Percentiles rank a stretch among this genome's conserved stretches.
These are phyloP conservation scores for Chlorops oryzae DNA, from an alignment of 1,140 invertebrate species.

Conservation along the genomic window DNA sequence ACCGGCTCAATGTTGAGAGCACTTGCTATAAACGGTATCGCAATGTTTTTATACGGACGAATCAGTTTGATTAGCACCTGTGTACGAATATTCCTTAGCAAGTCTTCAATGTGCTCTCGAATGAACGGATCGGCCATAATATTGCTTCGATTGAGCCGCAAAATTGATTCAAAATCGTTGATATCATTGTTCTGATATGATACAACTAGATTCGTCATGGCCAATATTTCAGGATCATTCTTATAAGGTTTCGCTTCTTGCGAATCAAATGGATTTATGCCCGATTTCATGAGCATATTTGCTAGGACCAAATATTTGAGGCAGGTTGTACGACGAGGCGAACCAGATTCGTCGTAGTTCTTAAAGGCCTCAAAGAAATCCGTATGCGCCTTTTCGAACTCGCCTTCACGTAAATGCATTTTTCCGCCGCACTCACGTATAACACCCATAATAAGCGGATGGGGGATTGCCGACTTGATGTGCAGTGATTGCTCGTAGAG, in stretches of 20 bases:
- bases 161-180: slow-evolving; percentile 95
- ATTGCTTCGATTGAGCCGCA: slow-evolving; percentile 90
- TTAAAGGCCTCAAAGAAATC: slow-evolving; percentile 99
- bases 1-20: slow-evolving; percentile 93
- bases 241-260: slow-evolving; percentile 99
- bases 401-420: slow-evolving; percentile 97
- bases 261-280: slow-evolving; percentile 99
- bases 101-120: slow-evolving; percentile 97
- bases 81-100: slow-evolving; percentile 95
- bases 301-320: slow-evolving; percentile 97
- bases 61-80: slow-evolving; percentile 97
- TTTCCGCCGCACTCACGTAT: slow-evolving; percentile 99
- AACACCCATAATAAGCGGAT: slow-evolving; percentile 99
- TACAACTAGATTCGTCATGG: slow-evolving; percentile 98
- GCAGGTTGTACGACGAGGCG: slow-evolving; percentile 92
- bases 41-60: slow-evolving; percentile 95
- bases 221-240: slow-evolving; percentile 98
- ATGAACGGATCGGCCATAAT: slow-evolving; percentile 99
- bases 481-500: slow-evolving; percentile 97
- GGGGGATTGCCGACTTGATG: slow-evolving; percentile 98
- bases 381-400: slow-evolving; percentile 98
- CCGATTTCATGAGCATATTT: slow-evolving; percentile 99
- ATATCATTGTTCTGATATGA: slow-evolving; percentile 99
- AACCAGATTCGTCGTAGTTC: slow-evolving; percentile 99
- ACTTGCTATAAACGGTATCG: slow-evolving; percentile 96